These are phyloP conservation scores for Chamaetylas fuelleborni DNA, from an alignment of 2,113 vertebrate genomes.

Conservation along the genomic window DNA sequence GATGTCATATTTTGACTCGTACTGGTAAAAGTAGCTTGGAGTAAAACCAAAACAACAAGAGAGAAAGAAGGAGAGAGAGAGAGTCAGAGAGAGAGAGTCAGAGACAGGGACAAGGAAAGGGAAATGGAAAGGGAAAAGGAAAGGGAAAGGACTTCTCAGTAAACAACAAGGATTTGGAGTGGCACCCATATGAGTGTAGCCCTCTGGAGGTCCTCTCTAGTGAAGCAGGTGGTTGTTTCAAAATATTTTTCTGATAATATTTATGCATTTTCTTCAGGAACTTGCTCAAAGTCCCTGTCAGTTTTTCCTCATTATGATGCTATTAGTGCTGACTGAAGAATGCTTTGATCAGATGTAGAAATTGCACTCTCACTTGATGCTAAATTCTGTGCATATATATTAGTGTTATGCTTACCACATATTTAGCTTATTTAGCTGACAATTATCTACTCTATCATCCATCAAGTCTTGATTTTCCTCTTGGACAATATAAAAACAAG, in stretches of 20 bases:
- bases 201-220: neutral
- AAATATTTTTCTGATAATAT: neutral
- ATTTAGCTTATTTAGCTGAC: neutral
- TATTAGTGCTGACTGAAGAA: neutral
- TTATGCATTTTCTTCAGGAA: neutral
- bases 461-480: neutral
- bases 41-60: neutral
- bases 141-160: neutral
- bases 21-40: neutral
- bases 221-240: neutral
- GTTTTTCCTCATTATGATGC: neutral
- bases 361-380: neutral
- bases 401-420: neutral
- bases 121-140: no score
- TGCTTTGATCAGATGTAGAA: neutral
- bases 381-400: neutral
- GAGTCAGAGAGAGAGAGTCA: neutral
- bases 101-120: neutral
- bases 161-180: neutral
- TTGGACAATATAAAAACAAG: neutral
- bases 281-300: rapidly evolving
- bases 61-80: neutral
- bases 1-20: neutral
- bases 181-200: rapidly evolving
- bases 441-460: neutral